Evolutionary conservation across 2,113 vertebrate genomes (phyloP).

Genomic region (Paramormyrops kingsleyae): DNA sequence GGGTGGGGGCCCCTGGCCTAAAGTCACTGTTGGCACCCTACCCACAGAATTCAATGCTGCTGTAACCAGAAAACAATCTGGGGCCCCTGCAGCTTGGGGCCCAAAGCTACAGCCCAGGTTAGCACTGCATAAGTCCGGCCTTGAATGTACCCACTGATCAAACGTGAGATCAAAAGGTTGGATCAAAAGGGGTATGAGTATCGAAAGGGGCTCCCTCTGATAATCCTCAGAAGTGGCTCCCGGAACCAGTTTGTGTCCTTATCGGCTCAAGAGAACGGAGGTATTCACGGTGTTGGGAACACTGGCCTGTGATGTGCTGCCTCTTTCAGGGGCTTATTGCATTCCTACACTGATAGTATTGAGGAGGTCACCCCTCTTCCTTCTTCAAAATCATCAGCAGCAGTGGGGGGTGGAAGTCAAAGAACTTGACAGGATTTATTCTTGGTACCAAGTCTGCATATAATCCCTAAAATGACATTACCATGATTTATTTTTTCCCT

Average conservation of each 20-base stretch:
- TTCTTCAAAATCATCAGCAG: not conserved
- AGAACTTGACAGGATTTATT: not conserved
- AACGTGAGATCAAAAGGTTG: not conserved
- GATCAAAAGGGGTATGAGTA: not conserved
- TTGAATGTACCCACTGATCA: not conserved
- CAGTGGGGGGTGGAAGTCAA: not conserved
- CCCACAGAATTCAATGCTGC: not conserved
- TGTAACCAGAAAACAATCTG: not conserved
- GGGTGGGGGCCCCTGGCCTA: not conserved
- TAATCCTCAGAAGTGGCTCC: constrained; percentile 9
- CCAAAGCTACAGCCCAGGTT: not conserved
- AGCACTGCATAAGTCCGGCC: not conserved
- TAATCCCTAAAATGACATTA: not conserved
- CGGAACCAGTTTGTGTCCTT: not conserved
- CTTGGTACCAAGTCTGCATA: not conserved
- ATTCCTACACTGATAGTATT: not conserved
- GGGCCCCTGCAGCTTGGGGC: not conserved
- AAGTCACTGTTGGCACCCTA: not conserved
- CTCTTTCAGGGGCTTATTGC: not conserved
- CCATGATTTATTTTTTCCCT: not conserved
- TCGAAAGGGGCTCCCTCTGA: not conserved
- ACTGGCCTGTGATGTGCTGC: not conserved
- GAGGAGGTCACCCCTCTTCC: not conserved
- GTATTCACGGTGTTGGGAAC: not conserved
- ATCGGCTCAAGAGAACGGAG: not conserved